Conservation (phyloP, 2,797 vertebrate genomes). For the Spea hammondii region DNA sequence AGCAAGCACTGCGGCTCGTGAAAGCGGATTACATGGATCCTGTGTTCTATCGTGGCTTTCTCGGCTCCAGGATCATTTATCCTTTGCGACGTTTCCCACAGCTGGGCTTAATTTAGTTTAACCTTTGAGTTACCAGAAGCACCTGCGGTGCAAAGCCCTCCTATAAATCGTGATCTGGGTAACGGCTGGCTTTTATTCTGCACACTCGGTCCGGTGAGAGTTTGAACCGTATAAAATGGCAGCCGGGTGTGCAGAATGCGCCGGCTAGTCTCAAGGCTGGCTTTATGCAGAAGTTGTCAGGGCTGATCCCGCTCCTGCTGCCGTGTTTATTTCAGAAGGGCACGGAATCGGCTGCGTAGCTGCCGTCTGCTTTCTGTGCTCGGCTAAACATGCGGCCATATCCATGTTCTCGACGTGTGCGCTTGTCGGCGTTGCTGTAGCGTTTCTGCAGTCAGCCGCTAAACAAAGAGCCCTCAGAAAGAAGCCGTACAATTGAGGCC, state of each 20-base stretch:
- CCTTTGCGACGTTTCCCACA: constrained; percentile 42
- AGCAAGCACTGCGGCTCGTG: constrained; percentile 51
- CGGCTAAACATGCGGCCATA: background rate
- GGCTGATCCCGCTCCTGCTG: constrained; percentile 33
- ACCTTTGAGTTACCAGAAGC: background rate
- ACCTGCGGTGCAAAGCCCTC: background rate
- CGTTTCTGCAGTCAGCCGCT: constrained; percentile 43
- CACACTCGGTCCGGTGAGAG: background rate
- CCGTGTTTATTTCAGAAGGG: constrained; percentile 30
- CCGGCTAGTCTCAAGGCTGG: constrained; percentile 12
- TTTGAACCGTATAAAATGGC: constrained; percentile 44
- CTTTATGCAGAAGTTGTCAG: constrained; percentile 39
- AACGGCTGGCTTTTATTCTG: too few relatives aligned
- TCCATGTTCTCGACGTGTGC: constrained; percentile 57
- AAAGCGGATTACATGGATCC: constrained; percentile 56
- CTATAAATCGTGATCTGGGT: too few relatives aligned
- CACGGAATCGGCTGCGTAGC: fast-evolving
- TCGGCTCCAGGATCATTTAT: constrained; percentile 39
- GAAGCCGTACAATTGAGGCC: constrained; percentile 24
- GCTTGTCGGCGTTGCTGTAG: constrained; percentile 56
- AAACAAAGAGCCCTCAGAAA: constrained; percentile 34
- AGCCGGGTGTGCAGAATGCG: constrained; percentile 52
- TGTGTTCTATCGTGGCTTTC: constrained; percentile 16
- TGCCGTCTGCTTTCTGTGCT: background rate
- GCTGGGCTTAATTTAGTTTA: constrained; percentile 16